Base-by-base conservation (phyloP, 2,888 invertebrate genomes). In the Holacanthella duospinosa region DNA sequence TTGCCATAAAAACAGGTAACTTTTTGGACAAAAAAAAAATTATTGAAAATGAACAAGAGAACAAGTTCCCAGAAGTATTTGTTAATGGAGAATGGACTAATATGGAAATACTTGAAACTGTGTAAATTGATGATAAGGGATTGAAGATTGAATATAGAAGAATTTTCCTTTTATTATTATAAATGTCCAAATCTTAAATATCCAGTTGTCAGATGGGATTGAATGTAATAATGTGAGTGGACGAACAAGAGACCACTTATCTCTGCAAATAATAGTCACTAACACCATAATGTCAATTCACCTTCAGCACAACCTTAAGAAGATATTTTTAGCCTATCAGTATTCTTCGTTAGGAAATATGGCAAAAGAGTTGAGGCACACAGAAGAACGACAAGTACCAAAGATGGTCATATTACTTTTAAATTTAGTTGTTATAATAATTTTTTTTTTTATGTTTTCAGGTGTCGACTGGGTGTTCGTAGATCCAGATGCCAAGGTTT, bases 401-500 rank as follows among this genome's bases (percentile, higher is more conserved):
- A n/a, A n/a, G n/a, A n/a, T n/a, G n/a, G n/a, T n/a, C 36, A 36
- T 16, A 12, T 36, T 36, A 36, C 36, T 16, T 53, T 36, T 16
- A 36, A 16, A 36, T 16, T 9, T 9, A 36, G 9, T 36, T 36
- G 6, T 6, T 36, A 16, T 16, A 36, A 36, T 36, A 3, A 36
- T 21, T 59, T 2, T 74, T 76, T 62, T 70, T 70, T 75, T 77
- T 75, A 75, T 71, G 72, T 72, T 86, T 86, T 48, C 84, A 94
- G 94, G 93, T 84, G 91, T 90, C 80, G 94, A 95, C 82, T 93
- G 89, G 80, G 85, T 93, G 77, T 96, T 95, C 81, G 87, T 93
- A 79, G 92, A 94, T 79, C 86, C 87, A 77, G 93, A 93, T 79
- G 89, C 88, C 82, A 95, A 95, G 81, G 83, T 96, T 76, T 91